Base-by-base conservation (phyloP, 2,113 vertebrate species). In the Urocitellus parryii region DNA sequence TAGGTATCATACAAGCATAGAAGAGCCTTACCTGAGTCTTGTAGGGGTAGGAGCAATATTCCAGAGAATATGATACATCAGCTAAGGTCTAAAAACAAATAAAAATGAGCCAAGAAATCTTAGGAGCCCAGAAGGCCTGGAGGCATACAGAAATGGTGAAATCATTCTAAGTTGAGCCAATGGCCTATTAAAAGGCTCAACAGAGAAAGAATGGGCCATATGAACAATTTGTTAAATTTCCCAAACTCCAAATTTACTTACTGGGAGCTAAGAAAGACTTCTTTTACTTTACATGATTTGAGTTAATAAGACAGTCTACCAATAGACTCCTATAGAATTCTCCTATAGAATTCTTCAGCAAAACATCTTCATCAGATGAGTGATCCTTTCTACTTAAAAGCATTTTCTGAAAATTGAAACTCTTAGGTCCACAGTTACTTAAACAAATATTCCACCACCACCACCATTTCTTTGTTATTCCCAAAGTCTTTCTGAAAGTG, bases 381-480 rank as follows among this genome's bases (percentile, higher is more conserved):
- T 56, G 56, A 84, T 80, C 22, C 45, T 90, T 92, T 95, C 88
- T 45, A 91, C 42, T 93, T 94, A 48, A 81, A 97, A 9, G 42
- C 16, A 93, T 96, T 97, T 96, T 88, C 76, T 95, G 70, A 97
- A 90, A 96, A 95, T 29, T 90, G 20, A 87, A 97, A 92, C 22
- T 77, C 94, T 88, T 90, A 88, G 95, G 51, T 94, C 37, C 37
- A 85, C 5, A 74, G 68, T 94, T 95, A 79, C 34, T 90, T 95
- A 92, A 90, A 95, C 48, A 87, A 94, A 92, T 92, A 93, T 80
- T 88, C 56, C 48, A 67, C 56, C 18, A 73, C 32, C 42, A 85
- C 16, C 11, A 65, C 25, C 51, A 82, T 11, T 32, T 74, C 51
- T 81, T 68, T 76, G n/a, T 29, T 91, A 81, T 48, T 88, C 37